Evolutionary conservation across 2,797 vertebrate species (phyloP).

Genomic region (Scyliorhinus canicula): DNA sequence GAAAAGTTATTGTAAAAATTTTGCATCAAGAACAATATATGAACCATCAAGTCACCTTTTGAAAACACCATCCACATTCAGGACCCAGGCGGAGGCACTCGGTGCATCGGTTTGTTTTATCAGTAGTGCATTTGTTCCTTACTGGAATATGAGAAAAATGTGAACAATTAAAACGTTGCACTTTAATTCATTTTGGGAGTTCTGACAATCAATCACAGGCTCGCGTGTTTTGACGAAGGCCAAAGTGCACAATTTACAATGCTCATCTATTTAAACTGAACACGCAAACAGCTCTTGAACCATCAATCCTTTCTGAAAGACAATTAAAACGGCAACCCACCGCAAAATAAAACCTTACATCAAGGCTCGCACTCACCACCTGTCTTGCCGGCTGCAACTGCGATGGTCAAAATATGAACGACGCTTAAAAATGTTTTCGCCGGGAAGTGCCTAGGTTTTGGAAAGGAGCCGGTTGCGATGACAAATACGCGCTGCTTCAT

Average conservation of each 20-base stretch:
- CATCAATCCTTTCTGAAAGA: neutral
- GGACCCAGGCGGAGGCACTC: conserved; percentile 80
- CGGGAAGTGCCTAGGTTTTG: neutral
- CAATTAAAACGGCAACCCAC: neutral
- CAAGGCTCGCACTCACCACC: neutral
- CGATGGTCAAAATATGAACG: conserved; percentile 7
- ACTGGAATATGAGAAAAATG: neutral
- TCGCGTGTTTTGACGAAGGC: neutral
- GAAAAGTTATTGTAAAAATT: neutral
- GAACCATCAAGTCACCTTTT: conserved; percentile 70
- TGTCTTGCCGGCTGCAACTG: conserved; percentile 19
- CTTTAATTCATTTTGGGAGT: neutral
- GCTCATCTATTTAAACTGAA: neutral
- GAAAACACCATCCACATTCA: conserved; percentile 90
- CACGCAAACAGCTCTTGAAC: neutral
- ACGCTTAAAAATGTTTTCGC: neutral
- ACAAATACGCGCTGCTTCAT: neutral
- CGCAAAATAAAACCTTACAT: neutral
- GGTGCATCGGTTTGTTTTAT: conserved; percentile 55
- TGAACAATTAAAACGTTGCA: neutral
- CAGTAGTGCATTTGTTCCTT: conserved; percentile 19
- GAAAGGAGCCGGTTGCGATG: neutral
- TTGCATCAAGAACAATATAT: neutral
- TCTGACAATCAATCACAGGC: neutral
- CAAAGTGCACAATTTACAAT: neutral